These are phyloP conservation scores for Eurypyga helias DNA, from an alignment of 2,113 vertebrate species.

Conservation along the genomic window DNA sequence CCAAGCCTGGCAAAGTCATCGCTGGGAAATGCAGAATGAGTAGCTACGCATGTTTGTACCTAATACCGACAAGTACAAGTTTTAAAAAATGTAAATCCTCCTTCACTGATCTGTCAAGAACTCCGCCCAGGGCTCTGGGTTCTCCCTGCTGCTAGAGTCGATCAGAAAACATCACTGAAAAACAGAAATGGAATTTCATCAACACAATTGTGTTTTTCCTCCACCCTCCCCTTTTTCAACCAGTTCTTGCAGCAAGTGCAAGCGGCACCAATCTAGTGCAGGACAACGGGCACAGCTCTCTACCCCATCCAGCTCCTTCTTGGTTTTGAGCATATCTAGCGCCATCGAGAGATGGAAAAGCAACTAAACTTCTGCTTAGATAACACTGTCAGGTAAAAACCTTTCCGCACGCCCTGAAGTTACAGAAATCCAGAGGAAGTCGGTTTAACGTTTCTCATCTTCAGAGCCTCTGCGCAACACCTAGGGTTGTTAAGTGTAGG, in stretches of 20 bases:
- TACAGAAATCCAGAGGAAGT: background rate
- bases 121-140: constrained; percentile 27
- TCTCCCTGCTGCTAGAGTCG: constrained; percentile 46
- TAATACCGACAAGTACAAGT: background rate
- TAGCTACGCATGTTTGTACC: background rate
- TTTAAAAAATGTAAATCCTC: constrained; percentile 25
- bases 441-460: background rate
- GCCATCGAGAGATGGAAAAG: background rate
- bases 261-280: background rate
- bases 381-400: background rate
- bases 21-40: background rate
- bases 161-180: constrained; percentile 30
- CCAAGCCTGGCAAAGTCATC: background rate
- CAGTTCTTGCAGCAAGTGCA: background rate
- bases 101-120: constrained; percentile 41
- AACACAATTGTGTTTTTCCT: background rate
- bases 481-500: background rate
- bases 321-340: background rate
- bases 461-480: background rate
- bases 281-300: background rate
- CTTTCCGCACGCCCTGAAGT: background rate
- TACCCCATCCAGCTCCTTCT: background rate
- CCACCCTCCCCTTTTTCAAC: background rate
- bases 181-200: constrained; percentile 37
- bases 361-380: background rate